These are phyloP conservation scores for Panulirus ornatus DNA, from an alignment of 1,140 invertebrate species.

Conservation along the genomic window DNA sequence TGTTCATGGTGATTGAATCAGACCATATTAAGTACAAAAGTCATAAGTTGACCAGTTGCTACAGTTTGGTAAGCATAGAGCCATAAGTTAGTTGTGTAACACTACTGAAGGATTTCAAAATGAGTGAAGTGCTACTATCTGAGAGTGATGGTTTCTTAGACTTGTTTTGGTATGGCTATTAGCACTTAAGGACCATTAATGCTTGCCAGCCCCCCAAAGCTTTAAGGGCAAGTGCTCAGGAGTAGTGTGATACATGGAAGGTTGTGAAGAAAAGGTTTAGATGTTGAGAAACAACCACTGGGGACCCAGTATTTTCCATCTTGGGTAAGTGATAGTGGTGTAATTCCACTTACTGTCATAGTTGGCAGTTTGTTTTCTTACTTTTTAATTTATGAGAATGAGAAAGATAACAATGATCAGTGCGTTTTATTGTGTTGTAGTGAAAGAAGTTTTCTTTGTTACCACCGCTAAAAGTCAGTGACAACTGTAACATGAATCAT, in stretches of 20 bases:
- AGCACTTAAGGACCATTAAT: constrained; percentile 66
- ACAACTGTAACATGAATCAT: too few relatives aligned
- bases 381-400: neutral
- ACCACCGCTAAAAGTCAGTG: too few relatives aligned
- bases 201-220: constrained; percentile 71
- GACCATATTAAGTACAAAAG: neutral
- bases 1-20: neutral
- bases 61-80: neutral
- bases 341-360: neutral
- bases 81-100: neutral
- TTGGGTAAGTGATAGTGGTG: neutral
- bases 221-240: constrained; percentile 72
- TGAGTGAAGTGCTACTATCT: constrained; percentile 21
- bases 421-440: too few relatives aligned
- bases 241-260: constrained; percentile 26
- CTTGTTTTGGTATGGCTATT: constrained; percentile 53
- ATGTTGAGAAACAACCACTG: neutral
- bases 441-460: too few relatives aligned
- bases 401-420: neutral
- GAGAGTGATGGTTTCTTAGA: constrained; percentile 35
- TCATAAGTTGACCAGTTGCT: neutral
- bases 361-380: neutral
- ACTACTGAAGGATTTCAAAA: constrained; percentile 1
- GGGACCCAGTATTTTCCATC: neutral
- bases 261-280: constrained; percentile 27